Conservation (phyloP, 2,888 invertebrate genomes). For the Dolichomitus sp. region DNA sequence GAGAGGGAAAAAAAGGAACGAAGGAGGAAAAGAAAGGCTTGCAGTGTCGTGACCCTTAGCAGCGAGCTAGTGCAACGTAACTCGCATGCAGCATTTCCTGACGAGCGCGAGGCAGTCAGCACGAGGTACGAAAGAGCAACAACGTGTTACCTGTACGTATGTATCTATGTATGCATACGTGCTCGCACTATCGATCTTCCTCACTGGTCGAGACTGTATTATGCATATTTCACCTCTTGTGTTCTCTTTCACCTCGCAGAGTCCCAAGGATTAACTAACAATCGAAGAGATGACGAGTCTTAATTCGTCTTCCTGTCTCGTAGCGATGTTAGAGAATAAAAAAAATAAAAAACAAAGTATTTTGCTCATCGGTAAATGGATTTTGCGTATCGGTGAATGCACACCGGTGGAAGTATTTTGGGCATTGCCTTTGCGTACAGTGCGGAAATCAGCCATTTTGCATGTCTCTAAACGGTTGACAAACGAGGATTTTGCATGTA, state of each 20-base stretch:
- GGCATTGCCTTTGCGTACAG: too few species aligned
- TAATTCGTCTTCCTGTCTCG: neutral
- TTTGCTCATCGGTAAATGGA: too few species aligned
- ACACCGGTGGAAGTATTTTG: too few species aligned
- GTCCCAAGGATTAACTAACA: neutral
- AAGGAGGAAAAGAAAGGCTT: constrained; percentile 15
- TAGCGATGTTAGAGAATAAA: neutral
- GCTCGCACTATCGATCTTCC: constrained; percentile 34
- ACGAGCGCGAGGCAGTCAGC: constrained; percentile 1
- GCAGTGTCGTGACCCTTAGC: constrained; percentile 57
- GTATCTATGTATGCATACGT: constrained; percentile 2
- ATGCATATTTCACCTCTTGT: constrained; percentile 18
- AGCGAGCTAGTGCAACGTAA: constrained; percentile 25
- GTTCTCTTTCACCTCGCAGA: constrained; percentile 13
- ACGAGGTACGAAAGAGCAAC: constrained; percentile 25
- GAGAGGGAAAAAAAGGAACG: constrained; percentile 5
- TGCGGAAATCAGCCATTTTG: too few species aligned
- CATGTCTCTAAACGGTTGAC: too few species aligned
- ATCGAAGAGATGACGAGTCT: neutral
- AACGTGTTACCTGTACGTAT: neutral
- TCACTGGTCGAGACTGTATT: constrained; percentile 13
- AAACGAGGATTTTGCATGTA: too few species aligned
- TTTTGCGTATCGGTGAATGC: too few species aligned
- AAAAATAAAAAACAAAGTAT: neutral
- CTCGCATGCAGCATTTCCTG: constrained; percentile 37